Evolutionary conservation across 2,113 vertebrate genomes (phyloP), one percentile per base, ranked within the genome.

Genomic region (Todiramphus chloris): DNA sequence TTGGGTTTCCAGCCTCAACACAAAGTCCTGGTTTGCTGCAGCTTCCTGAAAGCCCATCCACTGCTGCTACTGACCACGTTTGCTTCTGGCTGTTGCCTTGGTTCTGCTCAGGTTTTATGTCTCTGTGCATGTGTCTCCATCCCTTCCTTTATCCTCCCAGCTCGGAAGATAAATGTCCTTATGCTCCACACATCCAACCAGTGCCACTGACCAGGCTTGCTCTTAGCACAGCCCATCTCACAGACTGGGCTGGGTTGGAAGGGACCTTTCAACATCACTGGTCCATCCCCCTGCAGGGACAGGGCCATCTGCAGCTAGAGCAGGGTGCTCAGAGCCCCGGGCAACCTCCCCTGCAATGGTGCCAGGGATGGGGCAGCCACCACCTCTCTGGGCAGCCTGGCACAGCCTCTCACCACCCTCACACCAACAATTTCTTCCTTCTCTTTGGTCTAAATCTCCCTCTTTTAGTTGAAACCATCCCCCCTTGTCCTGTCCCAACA

Each of bases 41-140:
- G 43, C 23, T 66, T 33, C 43, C 2, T 2, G 27, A 37, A 37
- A 66, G 27, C 19, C 16, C 24, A 4, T 5, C 51, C 24, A 3
- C 51, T 8, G 5, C 31, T 8, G 25, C 0, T 1, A 8, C 25
- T 9, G 16, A 14, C 14, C 35, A 7, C 23, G 10, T 15, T 50
- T 20, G 37, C 10, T 41, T 20, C 58, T 63, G 56, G 66, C 8
- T 56, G 18, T 39, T 79, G 48, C 48, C 39, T 30, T 33, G 1
- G 1, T 5, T 78, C 4, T 46, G 39, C n/a, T 70, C 48, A 55
- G 20, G 24, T 53, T 63, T 63, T 37, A 33, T 8, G 15, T 13
- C 21, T 13, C 28, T 33, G 25, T 2, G 1, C 55, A 44, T 33
- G 30, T 39, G 27, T 6, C 41, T 66, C 53, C 12, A 30, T 50